These are phyloP conservation scores for Isoperla grammatica DNA, from an alignment of 2,888 invertebrate genomes.

Conservation along the genomic window DNA sequence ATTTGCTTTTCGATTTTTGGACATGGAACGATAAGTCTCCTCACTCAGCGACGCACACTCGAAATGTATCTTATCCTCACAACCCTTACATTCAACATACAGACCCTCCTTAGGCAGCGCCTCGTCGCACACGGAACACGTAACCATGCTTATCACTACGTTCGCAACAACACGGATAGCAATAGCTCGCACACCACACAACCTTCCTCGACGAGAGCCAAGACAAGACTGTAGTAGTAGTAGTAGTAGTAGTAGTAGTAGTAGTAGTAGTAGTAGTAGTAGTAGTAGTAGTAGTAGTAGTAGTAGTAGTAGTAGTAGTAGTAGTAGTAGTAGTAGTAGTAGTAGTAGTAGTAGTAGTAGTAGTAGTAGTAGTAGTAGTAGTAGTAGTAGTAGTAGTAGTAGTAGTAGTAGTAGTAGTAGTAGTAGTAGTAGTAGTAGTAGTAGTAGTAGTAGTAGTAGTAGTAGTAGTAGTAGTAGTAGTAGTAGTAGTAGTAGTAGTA, in stretches of 20 bases:
- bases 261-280: constrained; percentile 12
- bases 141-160: too few relatives aligned
- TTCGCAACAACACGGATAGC: too few relatives aligned
- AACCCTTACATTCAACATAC: too few relatives aligned
- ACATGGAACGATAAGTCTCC: too few relatives aligned
- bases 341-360: constrained; percentile 12
- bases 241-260: constrained; percentile 12
- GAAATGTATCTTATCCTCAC: too few relatives aligned
- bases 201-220: too few relatives aligned
- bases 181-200: too few relatives aligned
- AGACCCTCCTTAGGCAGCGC: too few relatives aligned
- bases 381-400: constrained; percentile 12
- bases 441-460: constrained; percentile 12
- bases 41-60: too few relatives aligned
- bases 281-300: constrained; percentile 12
- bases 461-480: constrained; percentile 12
- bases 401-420: constrained; percentile 12
- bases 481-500: constrained; percentile 12
- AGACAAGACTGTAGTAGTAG: constrained; percentile 12
- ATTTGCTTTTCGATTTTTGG: too few relatives aligned
- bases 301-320: constrained; percentile 12
- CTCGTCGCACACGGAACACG: too few relatives aligned
- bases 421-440: constrained; percentile 12
- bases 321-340: constrained; percentile 12
- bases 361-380: constrained; percentile 12